Percentiles rank a stretch among this genome's conserved stretches.
phyloP scores from a whole-genome alignment of 2,113 vertebrate species.

The Cnemophilus loriae region DNA sequence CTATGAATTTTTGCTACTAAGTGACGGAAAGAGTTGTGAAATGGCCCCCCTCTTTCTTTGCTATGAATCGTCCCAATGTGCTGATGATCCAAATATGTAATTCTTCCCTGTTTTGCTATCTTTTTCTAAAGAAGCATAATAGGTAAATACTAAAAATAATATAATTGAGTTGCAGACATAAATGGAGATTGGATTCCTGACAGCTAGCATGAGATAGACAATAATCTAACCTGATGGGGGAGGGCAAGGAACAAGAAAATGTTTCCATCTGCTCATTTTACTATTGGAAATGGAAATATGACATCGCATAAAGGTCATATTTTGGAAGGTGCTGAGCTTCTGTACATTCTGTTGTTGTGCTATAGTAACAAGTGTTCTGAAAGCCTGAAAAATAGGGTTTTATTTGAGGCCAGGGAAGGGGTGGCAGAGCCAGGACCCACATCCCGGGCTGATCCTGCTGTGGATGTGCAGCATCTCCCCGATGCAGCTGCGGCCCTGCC shows the following conservation, averaged over 20 bases:
- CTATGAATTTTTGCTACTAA: background rate
- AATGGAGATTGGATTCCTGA: background rate
- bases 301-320: background rate
- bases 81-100: background rate
- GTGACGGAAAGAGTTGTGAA: background rate
- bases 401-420: background rate
- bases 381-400: background rate
- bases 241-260: background rate
- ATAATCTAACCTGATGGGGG: background rate
- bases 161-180: background rate
- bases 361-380: background rate
- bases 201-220: background rate
- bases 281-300: background rate
- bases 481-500: constrained; percentile 41
- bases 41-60: background rate
- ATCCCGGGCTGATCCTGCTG: background rate
- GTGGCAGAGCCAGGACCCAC: background rate
- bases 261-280: background rate
- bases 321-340: background rate
- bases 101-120: background rate
- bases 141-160: background rate
- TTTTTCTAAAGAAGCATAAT: background rate
- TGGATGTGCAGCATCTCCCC: background rate
- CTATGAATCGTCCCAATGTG: background rate
- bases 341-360: background rate